These are phyloP conservation scores for Eueremaeus valkanovi DNA, from an alignment of 2,888 invertebrate genomes.

Conservation along the genomic window DNA sequence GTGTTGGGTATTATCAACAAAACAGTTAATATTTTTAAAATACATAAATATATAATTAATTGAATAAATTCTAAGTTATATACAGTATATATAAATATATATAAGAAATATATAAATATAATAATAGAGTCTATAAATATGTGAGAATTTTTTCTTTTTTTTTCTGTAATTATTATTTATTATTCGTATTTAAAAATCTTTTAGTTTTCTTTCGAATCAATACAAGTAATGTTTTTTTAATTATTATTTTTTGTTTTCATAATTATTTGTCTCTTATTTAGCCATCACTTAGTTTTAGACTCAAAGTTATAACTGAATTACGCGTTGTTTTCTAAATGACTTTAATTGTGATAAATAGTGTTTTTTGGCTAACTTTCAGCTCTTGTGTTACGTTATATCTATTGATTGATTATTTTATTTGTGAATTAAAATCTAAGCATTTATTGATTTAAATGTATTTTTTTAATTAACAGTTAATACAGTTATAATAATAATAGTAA, in stretches of 20 bases:
- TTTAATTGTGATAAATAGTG: constrained; percentile 2
- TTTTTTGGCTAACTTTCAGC: neutral
- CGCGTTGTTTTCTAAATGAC: neutral
- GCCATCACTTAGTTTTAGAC: no score
- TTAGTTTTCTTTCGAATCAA: neutral
- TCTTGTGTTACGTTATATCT: constrained; percentile 11
- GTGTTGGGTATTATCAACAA: constrained; percentile 7
- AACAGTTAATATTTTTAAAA: constrained; percentile 7
- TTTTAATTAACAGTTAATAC: neutral
- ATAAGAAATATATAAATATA: neutral
- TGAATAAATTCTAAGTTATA: neutral
- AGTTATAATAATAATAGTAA: no score
- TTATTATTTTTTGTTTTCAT: neutral
- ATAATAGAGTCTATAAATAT: no score
- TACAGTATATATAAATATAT: no score
- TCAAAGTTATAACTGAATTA: neutral
- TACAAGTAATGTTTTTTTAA: neutral
- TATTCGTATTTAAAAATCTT: neutral
- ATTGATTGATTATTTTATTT: constrained; percentile 7
- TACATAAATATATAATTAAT: neutral
- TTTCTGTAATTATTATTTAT: neutral
- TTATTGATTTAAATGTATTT: neutral
- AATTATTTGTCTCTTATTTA: no score
- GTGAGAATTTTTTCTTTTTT: no score
- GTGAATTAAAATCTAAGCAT: neutral